Conservation (phyloP, 1,140 invertebrate species). For the Macrotrachela quadricornifera region DNA sequence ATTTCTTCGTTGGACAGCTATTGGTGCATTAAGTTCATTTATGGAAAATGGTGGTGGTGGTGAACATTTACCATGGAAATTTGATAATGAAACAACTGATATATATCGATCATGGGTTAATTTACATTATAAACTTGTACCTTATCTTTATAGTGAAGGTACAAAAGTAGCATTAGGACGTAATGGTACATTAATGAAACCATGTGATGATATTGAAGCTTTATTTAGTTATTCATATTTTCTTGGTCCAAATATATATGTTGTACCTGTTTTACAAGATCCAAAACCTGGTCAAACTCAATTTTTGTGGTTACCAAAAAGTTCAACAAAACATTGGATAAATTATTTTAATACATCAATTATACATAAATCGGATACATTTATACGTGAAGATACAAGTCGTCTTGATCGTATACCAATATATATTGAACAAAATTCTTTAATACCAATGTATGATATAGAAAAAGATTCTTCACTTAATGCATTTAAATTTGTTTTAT, state of each 20-base stretch:
- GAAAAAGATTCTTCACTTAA: no score
- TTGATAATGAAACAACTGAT: not conserved
- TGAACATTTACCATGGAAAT: conserved; percentile 4
- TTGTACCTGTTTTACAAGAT: not conserved
- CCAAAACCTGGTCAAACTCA: not conserved
- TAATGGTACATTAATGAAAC: no score
- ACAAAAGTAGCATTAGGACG: not conserved
- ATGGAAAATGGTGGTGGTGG: conserved; percentile 8
- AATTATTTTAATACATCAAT: no score
- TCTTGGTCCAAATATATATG: not conserved
- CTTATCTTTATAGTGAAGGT: not conserved
- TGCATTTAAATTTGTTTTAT: no score
- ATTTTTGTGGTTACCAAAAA: no score
- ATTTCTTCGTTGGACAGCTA: not conserved
- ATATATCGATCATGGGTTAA: conserved; percentile 1
- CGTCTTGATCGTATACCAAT: no score
- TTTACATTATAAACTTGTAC: not conserved
- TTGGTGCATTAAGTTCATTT: conserved; percentile 2
- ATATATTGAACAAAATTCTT: no score
- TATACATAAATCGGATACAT: no score
- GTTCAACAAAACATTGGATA: no score
- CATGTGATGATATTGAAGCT: no score
- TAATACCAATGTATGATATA: no score
- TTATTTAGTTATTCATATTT: not conserved
- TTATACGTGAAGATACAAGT: no score